Evolutionary conservation across 2,113 vertebrate species (phyloP), one percentile per base, ranked within the genome.

Genomic region (Gymnorhina tibicen): DNA sequence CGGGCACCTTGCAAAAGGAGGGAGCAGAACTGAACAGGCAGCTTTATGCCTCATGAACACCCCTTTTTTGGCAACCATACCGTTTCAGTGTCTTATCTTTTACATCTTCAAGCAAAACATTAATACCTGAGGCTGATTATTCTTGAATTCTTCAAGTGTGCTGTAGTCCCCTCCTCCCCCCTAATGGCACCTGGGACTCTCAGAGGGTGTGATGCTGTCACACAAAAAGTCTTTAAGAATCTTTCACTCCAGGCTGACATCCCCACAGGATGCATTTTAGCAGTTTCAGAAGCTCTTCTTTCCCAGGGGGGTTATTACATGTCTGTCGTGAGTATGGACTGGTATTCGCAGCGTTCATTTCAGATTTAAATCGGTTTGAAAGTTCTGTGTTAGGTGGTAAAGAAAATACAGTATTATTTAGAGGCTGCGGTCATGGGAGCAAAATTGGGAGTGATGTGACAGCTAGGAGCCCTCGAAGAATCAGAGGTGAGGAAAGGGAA

Each of bases 141-240:
- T 93, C 93, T 86, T 35, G 23, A 95, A 93, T 96, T 83, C 70
- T 93, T 92, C 83, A 92, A 94, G 72, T 67, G 35, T 88, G 35
- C 79, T 59, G 49, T 30, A 80, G 62, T 80, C 67, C 58, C 85
- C 91, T 88, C 89, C 94, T 93, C 88, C 91, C 52, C 86, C 30
- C 60, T 96, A 92, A 95, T 96, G 87, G 89, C 75, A 91, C 69
- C 92, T 89, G 89, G 92, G 91, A 91, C 67, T 97, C 94, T 95
- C 89, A 91, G 88, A 85, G 75, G 92, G 73, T 93, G 87, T 95
- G 94, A 97, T 96, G 90, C 96, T 97, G 96, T 97, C 97, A 96
- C 75, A 77, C 81, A 90, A 63, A 92, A 96, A 94, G 93, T 96
- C 96, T 97, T 97, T 96, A 95, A 97, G 90, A 89, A 56, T 82